Evolutionary conservation across 1,140 invertebrate genomes (phyloP).

Genomic region (Bemisia tabaci): DNA sequence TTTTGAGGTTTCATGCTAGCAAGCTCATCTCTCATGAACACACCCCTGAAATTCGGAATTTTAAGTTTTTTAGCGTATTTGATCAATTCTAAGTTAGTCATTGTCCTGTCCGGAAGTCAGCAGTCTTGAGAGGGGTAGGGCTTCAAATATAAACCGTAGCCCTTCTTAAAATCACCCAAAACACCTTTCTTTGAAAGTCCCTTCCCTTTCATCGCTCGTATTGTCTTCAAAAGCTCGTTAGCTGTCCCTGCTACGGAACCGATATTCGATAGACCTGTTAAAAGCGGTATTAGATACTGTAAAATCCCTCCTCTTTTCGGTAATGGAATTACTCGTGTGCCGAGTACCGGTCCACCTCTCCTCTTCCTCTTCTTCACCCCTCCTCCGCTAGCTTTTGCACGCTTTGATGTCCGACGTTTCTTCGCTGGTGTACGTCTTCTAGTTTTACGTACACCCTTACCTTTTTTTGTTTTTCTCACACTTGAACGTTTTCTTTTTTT

Average conservation of each 20-base stretch:
- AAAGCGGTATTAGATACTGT: background rate
- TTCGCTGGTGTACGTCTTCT: too few relatives aligned
- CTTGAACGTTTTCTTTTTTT: constrained; percentile 14
- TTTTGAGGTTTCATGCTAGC: background rate
- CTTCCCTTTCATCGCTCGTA: background rate
- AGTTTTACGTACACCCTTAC: too few relatives aligned
- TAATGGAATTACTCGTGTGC: background rate
- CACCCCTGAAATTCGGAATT: constrained; percentile 9
- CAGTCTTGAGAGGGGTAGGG: background rate
- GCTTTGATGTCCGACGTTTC: too few relatives aligned
- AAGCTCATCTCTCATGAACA: constrained; percentile 3
- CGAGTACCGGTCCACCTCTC: background rate
- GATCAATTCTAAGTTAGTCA: constrained; percentile 2
- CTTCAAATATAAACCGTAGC: background rate
- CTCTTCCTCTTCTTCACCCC: background rate
- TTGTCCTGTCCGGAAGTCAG: background rate
- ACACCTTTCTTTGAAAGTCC: background rate
- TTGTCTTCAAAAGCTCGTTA: background rate
- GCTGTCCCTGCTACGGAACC: background rate
- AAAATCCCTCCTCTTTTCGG: background rate
- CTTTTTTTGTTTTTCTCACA: background rate
- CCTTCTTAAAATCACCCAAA: background rate
- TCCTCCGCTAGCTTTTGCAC: too few relatives aligned
- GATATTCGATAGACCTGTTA: background rate
- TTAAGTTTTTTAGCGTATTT: constrained; percentile 5